Evolutionary conservation across 1,140 invertebrate genomes (phyloP), one percentile per base, ranked within the genome.

Genomic region (Platorchestia sp.): DNA sequence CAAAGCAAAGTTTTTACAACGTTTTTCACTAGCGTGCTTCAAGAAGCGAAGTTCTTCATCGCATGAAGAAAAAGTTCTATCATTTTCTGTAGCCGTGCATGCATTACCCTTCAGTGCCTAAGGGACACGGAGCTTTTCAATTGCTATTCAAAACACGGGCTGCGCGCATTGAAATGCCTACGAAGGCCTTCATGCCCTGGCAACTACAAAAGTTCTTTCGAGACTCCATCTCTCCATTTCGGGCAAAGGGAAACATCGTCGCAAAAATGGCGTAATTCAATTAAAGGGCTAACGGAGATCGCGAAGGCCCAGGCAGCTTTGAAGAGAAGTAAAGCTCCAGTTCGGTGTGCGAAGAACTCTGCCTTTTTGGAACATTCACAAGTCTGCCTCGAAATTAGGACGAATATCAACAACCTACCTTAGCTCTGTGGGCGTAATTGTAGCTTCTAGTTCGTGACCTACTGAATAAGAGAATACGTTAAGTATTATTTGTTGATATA

Each of bases 221-320:
- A 75, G 59, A 75, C 59, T 75, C 59, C 59, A 75, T 75, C 27
- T 75, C 59, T 75, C 59, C 59, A 75, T 75, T 75, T 27, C 59
- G 59, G 59, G 27, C 59, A 10, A 1, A 75, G 59, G 36, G 59
- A 75, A 75, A 75, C 59, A 75, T 75, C 59, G 59, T 75, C 59
- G 36, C 59, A 75, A 75, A 75, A 75, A 75, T 75, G 14, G 59
- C 59, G 59, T 75, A 75, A 75, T 75, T 75, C 59, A 75, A 75
- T 75, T 75, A 75, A 75, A 75, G 59, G 59, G 59, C 59, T 75
- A 75, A 75, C 59, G 59, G 59, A 75, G 59, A 75, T 75, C 59
- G 59, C 59, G 59, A 75, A 75, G 59, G 27, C 59, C 59, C 27
- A 3, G 59, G 10, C 59, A 75, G 59, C 59, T 75, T 75, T 75